Conservation (phyloP, 1,140 invertebrate genomes). For the Charaxes varanes region DNA sequence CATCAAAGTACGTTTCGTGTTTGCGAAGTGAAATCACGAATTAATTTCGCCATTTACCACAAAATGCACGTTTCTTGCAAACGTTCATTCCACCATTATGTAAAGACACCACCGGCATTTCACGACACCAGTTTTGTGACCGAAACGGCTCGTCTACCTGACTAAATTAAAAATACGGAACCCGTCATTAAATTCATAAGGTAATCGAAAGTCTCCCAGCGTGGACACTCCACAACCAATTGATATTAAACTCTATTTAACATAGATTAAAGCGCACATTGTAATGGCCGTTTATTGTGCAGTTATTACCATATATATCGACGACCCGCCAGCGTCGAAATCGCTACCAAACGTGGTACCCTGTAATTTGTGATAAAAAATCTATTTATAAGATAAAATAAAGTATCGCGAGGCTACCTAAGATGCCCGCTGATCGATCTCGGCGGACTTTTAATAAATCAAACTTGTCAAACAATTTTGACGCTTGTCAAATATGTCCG, state of each 20-base stretch:
- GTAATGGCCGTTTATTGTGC: conserved; percentile 22
- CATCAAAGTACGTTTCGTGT: too few species aligned
- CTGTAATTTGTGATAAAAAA: conserved; percentile 72
- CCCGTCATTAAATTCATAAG: conserved; percentile 42
- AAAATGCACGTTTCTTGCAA: too few species aligned
- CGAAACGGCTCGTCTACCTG: conserved; percentile 31
- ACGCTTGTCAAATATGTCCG: conserved; percentile 50
- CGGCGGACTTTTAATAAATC: conserved; percentile 56
- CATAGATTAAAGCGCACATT: conserved; percentile 47
- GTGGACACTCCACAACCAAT: conserved; percentile 14
- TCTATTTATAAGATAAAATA: conserved; percentile 71
- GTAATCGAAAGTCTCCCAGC: conserved; percentile 14
- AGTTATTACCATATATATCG: conserved; percentile 33
- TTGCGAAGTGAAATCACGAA: too few species aligned
- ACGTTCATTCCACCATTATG: neutral
- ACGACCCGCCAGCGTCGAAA: conserved; percentile 37
- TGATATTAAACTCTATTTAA: conserved; percentile 48
- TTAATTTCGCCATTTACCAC: too few species aligned
- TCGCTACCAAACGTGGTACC: conserved; percentile 66
- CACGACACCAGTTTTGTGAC: conserved; percentile 13
- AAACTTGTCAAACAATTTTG: conserved; percentile 47
- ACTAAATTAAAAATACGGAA: conserved; percentile 37
- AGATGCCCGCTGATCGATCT: conserved; percentile 60
- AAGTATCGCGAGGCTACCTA: conserved; percentile 61
- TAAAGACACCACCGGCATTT: neutral